These are phyloP conservation scores for Latrodectus geometricus DNA, from an alignment of 1,140 invertebrate species.

Conservation along the genomic window DNA sequence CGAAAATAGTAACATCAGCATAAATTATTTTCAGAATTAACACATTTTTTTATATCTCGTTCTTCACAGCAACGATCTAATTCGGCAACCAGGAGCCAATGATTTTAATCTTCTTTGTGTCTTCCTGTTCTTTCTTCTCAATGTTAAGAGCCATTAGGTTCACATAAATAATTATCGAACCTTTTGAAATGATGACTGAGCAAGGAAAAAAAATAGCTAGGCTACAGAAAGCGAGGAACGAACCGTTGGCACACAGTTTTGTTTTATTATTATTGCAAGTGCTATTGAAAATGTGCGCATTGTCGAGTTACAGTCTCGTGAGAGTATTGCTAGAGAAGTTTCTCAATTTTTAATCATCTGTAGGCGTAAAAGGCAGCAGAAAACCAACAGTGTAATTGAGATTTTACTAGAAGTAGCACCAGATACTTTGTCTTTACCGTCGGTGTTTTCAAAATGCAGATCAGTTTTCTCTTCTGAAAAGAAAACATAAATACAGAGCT, in stretches of 20 bases:
- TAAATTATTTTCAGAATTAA: constrained; percentile 18
- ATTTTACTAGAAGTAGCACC: neutral
- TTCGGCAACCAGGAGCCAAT: neutral
- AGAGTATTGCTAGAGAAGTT: constrained; percentile 17
- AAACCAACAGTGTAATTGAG: neutral
- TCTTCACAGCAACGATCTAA: constrained; percentile 1
- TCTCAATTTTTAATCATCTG: neutral
- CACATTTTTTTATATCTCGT: neutral
- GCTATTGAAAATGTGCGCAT: constrained; percentile 54
- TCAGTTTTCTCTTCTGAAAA: constrained; percentile 40
- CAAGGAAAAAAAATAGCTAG: neutral
- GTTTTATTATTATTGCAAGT: neutral
- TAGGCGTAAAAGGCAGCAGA: constrained; percentile 1
- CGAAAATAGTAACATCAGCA: constrained; percentile 38
- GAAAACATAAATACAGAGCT: neutral
- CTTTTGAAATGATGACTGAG: constrained; percentile 26
- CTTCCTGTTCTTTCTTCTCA: neutral
- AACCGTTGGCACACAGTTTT: constrained; percentile 53
- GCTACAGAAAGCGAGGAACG: constrained; percentile 52
- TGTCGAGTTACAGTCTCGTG: constrained; percentile 50
- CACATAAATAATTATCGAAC: constrained; percentile 10
- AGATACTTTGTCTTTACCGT: neutral
- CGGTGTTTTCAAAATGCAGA: constrained; percentile 26
- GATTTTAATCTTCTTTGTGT: neutral
- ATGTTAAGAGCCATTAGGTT: neutral